Conservation (phyloP, 2,113 vertebrate species). For the Mesoclemmys tuberculata region DNA sequence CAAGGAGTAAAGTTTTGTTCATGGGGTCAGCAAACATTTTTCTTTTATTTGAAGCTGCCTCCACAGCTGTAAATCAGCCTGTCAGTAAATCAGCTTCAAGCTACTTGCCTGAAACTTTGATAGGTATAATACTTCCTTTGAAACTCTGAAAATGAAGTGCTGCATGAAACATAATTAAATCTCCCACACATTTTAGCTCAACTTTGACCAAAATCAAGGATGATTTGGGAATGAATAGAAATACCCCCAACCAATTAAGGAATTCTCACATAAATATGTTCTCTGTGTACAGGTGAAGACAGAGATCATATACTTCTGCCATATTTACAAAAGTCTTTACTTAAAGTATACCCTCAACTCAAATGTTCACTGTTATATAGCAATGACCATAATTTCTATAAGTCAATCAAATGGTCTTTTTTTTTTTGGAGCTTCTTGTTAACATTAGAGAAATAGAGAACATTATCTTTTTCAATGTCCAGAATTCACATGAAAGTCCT, state of each 20-base stretch:
- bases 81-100: conserved; percentile 17
- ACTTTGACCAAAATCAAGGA: conserved; percentile 18
- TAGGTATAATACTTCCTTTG: background rate
- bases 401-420: fast-evolving
- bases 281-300: background rate
- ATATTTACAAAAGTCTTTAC: background rate
- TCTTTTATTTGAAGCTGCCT: conserved; percentile 38
- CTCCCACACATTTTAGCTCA: background rate
- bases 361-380: background rate
- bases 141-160: conserved; percentile 15
- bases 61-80: conserved; percentile 36
- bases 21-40: background rate
- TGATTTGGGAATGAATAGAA: background rate
- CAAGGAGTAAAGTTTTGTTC: background rate
- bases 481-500: background rate
- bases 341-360: background rate
- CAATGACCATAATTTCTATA: background rate
- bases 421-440: background rate
- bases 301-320: background rate
- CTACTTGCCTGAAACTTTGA: conserved; percentile 24
- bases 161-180: conserved; percentile 11
- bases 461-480: background rate
- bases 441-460: background rate
- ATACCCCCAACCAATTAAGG: background rate
- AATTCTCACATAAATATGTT: background rate